Percentiles rank a stretch among this genome's conserved stretches.
phyloP scores from a whole-genome alignment of 37 sponge, comb jelly and placozoan species.

The Cladorhizidae sp. region DNA sequence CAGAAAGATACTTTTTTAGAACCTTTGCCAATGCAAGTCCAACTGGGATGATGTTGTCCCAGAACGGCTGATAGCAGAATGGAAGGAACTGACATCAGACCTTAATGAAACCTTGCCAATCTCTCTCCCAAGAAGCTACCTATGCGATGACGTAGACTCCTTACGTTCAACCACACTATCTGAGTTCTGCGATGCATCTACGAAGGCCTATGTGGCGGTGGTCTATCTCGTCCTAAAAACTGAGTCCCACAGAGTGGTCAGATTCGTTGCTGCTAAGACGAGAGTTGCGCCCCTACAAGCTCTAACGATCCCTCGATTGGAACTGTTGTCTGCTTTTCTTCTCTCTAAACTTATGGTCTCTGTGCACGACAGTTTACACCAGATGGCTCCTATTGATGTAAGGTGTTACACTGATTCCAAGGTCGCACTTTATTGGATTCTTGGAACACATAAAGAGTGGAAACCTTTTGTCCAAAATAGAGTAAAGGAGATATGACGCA shows the following conservation, averaged over 20 bases:
- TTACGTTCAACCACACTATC: constrained; percentile 23
- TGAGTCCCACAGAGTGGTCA: not conserved
- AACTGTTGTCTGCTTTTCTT: constrained; percentile 40
- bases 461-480: constrained; percentile 45
- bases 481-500: constrained; percentile 23
- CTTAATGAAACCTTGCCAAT: constrained; percentile 16
- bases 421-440: constrained; percentile 59
- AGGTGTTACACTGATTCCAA: constrained; percentile 58
- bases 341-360: constrained; percentile 34
- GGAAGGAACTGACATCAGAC: constrained; percentile 35
- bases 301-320: constrained; percentile 56
- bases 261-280: constrained; percentile 57
- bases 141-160: not conserved
- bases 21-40: constrained; percentile 28
- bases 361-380: constrained; percentile 14
- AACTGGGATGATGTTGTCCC: constrained; percentile 51
- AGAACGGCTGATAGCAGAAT: constrained; percentile 20
- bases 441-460: constrained; percentile 39
- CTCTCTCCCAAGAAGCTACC: constrained; percentile 38
- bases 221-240: constrained; percentile 40
- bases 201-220: constrained; percentile 51
- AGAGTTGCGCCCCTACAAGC: constrained; percentile 46
- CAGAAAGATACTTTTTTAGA: constrained; percentile 51
- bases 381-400: not conserved
- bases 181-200: constrained; percentile 66